Evolutionary conservation across 2,888 invertebrate genomes (phyloP).

Genomic region (Melolontha melolontha): DNA sequence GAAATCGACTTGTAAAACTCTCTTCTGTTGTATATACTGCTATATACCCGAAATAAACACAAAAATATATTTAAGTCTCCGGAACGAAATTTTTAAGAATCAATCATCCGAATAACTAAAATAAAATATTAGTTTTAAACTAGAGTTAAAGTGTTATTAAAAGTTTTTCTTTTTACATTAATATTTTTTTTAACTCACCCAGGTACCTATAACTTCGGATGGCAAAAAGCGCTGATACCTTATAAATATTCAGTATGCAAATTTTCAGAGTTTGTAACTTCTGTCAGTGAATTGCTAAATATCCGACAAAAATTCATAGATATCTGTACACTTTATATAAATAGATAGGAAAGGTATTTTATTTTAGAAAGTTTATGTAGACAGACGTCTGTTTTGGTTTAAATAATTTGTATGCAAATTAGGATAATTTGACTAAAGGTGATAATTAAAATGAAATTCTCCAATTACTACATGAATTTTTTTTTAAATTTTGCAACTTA

Average conservation of each 20-base stretch:
- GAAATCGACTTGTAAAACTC: too few species aligned
- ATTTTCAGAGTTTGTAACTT: conserved; percentile 55
- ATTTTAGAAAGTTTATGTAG: conserved; percentile 26
- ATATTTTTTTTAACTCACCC: conserved; percentile 35
- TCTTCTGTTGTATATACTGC: too few species aligned
- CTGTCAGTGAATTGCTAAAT: conserved; percentile 44
- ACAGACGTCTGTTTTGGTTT: background rate
- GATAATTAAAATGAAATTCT: conserved; percentile 4
- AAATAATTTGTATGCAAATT: too few species aligned
- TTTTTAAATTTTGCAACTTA: too few species aligned
- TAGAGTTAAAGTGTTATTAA: conserved; percentile 1
- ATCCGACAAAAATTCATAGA: conserved; percentile 19
- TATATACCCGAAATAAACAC: too few species aligned
- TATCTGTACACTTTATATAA: too few species aligned
- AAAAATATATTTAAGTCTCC: too few species aligned
- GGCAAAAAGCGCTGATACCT: conserved; percentile 50
- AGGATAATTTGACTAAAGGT: too few species aligned
- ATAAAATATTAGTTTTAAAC: background rate
- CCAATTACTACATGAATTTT: background rate
- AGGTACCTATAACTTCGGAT: conserved; percentile 40
- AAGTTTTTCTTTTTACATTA: conserved; percentile 19
- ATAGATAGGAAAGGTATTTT: background rate
- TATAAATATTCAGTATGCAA: conserved; percentile 61
- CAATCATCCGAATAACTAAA: background rate
- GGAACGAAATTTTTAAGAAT: too few species aligned